Evolutionary conservation across 2,113 vertebrate species (phyloP).

Genomic region (Aptenodytes patagonicus): DNA sequence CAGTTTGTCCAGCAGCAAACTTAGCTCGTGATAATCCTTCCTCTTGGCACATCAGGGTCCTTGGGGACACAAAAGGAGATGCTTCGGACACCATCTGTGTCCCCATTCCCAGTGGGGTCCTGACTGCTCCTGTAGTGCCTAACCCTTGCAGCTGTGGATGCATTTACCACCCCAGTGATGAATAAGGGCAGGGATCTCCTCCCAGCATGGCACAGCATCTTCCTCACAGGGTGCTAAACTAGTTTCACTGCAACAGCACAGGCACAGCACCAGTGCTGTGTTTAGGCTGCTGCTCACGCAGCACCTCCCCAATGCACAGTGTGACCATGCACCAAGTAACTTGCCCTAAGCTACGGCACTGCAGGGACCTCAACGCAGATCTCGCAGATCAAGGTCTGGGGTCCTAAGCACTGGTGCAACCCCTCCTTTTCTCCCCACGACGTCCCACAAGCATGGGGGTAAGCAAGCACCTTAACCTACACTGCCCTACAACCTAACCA

Average conservation of each 20-base stretch:
- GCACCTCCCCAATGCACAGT: background rate
- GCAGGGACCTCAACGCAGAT: background rate
- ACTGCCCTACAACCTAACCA: background rate
- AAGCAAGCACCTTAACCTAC: background rate
- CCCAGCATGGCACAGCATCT: background rate
- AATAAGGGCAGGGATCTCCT: background rate
- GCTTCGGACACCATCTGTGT: background rate
- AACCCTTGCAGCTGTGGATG: background rate
- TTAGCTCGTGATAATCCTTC: background rate
- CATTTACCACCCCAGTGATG: background rate
- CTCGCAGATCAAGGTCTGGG: background rate
- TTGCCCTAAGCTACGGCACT: background rate
- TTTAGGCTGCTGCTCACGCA: background rate
- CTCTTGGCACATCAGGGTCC: background rate
- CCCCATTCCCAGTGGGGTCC: background rate
- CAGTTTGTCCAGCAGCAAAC: background rate
- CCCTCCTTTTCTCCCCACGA: background rate
- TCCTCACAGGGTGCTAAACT: background rate
- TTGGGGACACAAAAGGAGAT: background rate
- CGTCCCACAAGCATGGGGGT: background rate
- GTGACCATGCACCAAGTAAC: background rate
- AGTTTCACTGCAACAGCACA: background rate
- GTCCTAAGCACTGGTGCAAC: background rate
- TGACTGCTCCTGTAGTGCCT: background rate
- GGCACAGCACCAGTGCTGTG: background rate